Conservation (phyloP, 2,113 vertebrate species). For the Engraulis encrasicolus region DNA sequence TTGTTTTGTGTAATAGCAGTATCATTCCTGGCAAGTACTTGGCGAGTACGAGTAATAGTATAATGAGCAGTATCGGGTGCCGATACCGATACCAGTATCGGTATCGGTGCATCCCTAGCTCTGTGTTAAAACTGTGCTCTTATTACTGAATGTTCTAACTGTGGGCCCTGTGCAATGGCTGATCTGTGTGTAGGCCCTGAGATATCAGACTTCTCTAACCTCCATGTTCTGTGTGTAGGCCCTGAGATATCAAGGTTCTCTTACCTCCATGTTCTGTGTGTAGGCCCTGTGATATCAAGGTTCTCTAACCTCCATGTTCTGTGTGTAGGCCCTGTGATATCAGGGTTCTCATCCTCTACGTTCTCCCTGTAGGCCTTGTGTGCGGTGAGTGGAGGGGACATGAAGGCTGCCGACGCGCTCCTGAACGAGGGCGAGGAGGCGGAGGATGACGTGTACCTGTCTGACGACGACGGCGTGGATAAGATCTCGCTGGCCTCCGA, state of each 20-base stretch:
- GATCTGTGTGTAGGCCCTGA: no score
- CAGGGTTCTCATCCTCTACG: not conserved
- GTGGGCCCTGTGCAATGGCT: no score
- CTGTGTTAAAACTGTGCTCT: no score
- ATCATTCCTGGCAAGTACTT: no score
- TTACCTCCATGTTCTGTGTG: not conserved
- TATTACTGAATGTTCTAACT: no score
- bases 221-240: not conserved
- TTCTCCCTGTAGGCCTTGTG: conserved; percentile 73
- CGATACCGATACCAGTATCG: no score
- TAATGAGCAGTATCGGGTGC: no score
- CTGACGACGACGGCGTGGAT: conserved; percentile 73
- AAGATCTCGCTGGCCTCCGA: conserved; percentile 87
- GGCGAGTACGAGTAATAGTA: no score
- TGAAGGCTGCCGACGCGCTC: conserved; percentile 82
- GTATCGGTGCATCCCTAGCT: no score
- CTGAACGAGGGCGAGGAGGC: conserved; percentile 56
- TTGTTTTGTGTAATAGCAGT: no score
- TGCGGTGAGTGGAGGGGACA: conserved; percentile 85
- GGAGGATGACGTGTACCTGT: conserved; percentile 82
- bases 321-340: not conserved
- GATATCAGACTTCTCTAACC: not conserved
- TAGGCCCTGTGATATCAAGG: not conserved
- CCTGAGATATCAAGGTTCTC: not conserved
- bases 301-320: not conserved